Percentiles rank a stretch among this genome's conserved stretches.
These are phyloP conservation scores for Eristalis tenax DNA, from an alignment of 2,888 invertebrate genomes.

Conservation along the genomic window DNA sequence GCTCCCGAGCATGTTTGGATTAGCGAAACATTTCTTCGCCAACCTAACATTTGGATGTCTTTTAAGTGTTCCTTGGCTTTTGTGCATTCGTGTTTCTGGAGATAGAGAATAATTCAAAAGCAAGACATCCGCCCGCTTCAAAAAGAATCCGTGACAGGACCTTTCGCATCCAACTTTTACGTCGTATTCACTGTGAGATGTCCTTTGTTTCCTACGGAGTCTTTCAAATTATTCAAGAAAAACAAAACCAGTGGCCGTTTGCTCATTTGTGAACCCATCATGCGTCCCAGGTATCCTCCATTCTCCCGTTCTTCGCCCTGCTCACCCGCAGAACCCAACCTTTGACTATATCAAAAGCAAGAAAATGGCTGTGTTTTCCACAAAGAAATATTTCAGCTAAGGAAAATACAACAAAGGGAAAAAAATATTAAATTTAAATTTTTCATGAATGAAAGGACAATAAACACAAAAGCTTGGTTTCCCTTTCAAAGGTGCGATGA, in stretches of 20 bases:
- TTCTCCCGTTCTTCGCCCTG: neutral
- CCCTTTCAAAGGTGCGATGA: neutral
- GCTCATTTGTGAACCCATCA: neutral
- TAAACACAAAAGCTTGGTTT: neutral
- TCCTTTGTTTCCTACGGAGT: neutral
- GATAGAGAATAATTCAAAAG: neutral
- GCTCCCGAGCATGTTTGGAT: too few relatives aligned
- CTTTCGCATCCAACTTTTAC: neutral
- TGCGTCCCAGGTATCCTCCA: neutral
- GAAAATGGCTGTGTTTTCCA: neutral
- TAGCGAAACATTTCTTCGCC: too few relatives aligned
- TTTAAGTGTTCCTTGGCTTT: too few relatives aligned
- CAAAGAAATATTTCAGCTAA: neutral
- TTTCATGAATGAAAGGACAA: neutral
- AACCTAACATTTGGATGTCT: too few relatives aligned
- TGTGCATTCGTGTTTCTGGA: neutral
- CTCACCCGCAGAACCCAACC: too few relatives aligned
- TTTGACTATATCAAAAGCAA: too few relatives aligned
- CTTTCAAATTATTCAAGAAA: neutral
- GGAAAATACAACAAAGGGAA: too few relatives aligned
- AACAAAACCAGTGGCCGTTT: neutral
- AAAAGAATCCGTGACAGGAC: neutral
- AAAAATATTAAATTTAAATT: neutral
- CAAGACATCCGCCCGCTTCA: neutral
- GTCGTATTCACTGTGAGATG: neutral